phyloP scores from a whole-genome alignment of 2,797 vertebrate genomes.

The Holocentrus rufus region DNA sequence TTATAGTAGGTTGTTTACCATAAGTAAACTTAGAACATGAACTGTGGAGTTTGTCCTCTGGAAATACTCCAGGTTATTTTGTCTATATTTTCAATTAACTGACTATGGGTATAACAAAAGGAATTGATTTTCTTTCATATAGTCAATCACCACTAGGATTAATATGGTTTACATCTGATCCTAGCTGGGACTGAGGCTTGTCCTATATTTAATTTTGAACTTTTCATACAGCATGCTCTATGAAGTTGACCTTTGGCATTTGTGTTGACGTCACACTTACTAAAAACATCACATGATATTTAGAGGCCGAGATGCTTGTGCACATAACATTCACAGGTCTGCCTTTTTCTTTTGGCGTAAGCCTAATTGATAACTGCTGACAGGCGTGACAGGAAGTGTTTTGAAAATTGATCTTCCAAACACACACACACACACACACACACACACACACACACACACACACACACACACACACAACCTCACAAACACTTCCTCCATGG shows the following conservation, averaged over 20 bases:
- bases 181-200: not conserved
- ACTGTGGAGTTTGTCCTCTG: constrained; percentile 14
- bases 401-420: not conserved
- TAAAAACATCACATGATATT: constrained; percentile 53
- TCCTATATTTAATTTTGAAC: constrained; percentile 68
- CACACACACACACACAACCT: too few species aligned
- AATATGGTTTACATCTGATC: constrained; percentile 8
- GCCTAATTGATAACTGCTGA: not conserved
- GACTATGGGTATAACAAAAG: not conserved
- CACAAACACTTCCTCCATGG: too few species aligned
- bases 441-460: too few species aligned
- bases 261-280: constrained; percentile 21
- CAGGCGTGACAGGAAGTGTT: not conserved
- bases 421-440: too few species aligned
- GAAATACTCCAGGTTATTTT: constrained; percentile 3
- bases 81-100: not conserved
- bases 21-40: constrained; percentile 11
- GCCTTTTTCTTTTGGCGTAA: constrained; percentile 7
- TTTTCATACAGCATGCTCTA: constrained; percentile 33
- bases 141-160: constrained; percentile 5
- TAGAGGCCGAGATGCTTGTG: constrained; percentile 9
- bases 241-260: constrained; percentile 69
- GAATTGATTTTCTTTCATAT: constrained; percentile 1
- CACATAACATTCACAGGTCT: constrained; percentile 24
- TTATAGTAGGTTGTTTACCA: not conserved